These are phyloP conservation scores for Oreochromis tanganicae DNA, from an alignment of 2,113 vertebrate genomes.

Conservation along the genomic window DNA sequence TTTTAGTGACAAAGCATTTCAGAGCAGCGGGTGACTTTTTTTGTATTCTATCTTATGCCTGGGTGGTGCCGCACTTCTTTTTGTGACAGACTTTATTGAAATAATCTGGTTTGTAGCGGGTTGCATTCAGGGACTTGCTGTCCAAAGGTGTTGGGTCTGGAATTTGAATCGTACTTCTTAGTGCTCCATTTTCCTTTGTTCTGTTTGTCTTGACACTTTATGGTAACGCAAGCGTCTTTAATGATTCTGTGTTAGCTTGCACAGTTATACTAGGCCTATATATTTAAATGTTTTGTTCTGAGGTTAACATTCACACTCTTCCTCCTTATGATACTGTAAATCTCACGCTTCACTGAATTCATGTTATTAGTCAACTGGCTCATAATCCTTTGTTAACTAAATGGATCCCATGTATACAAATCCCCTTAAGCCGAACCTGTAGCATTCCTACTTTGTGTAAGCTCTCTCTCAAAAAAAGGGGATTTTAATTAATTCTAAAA, in stretches of 20 bases:
- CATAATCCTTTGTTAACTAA: constrained; percentile 36
- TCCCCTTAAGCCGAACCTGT: constrained; percentile 21
- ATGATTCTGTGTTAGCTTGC: not conserved
- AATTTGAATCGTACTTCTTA: constrained; percentile 30
- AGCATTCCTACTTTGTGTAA: constrained; percentile 39
- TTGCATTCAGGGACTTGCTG: constrained; percentile 54
- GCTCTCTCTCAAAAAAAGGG: not conserved
- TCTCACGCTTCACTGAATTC: not conserved
- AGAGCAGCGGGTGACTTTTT: constrained; percentile 52
- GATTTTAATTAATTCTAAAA: constrained; percentile 37
- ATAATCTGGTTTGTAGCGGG: constrained; percentile 56
- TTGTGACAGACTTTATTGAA: constrained; percentile 55
- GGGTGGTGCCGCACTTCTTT: constrained; percentile 34
- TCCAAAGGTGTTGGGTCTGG: constrained; percentile 57
- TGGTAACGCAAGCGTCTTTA: not conserved
- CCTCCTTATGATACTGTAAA: not conserved
- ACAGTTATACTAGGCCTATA: not conserved
- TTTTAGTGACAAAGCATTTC: constrained; percentile 65
- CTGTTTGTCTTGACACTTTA: constrained; percentile 23
- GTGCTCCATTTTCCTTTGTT: constrained; percentile 39
- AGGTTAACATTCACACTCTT: not conserved
- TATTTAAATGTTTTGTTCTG: not conserved
- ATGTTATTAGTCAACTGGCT: constrained; percentile 1
- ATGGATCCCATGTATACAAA: constrained; percentile 33
- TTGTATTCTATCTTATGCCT: constrained; percentile 37